Evolutionary conservation across 2,888 invertebrate species (phyloP), one percentile per base, ranked within the genome.

Genomic region (Acleris cristana): DNA sequence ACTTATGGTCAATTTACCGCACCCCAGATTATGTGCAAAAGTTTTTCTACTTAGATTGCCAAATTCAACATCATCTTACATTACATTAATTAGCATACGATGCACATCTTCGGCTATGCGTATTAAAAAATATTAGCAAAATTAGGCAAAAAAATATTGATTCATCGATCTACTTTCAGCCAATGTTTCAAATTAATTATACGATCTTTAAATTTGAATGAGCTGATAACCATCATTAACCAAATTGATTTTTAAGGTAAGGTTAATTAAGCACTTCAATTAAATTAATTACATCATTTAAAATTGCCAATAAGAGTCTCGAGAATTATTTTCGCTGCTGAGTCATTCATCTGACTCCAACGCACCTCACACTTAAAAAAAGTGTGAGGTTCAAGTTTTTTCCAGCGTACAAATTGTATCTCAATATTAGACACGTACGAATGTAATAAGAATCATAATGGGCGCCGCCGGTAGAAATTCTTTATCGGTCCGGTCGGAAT

Each of bases 361-460:
- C 5, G 18, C 16, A 40, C 14, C 26, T 26, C 21, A 23, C 23
- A 18, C 45, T 26, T 48, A 14, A 21, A 8, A 57, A 59, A 58
- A 58, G 48, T 21, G 48, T 44, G 21, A n/a, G 23, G 34, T 55
- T 45, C 30, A 58, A 10, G 19, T 30, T 63, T 57, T 53, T 69
- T 65, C 66, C 68, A 67, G 58, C 72, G 69, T 72, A 73, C 74
- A 74, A 76, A 78, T 79, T 74, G 73, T 78, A 72, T 76, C 78
- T 69, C 73, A 78, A 76, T 81, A 82, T 84, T 81, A 82, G 80
- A 77, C 83, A 84, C 83, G 83, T 84, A 78, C 79, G 69, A 71
- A 74, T 72, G 65, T 73, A 82, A 80, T 77, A 71, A 73, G 53
- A 72, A 79, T 79, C 71, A 74, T 76, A 70, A 74, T 73, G 73